Evolutionary conservation across 1,140 invertebrate genomes (phyloP), one percentile per base, ranked within the genome.

Genomic region (Pseudomyrmex concolor): DNA sequence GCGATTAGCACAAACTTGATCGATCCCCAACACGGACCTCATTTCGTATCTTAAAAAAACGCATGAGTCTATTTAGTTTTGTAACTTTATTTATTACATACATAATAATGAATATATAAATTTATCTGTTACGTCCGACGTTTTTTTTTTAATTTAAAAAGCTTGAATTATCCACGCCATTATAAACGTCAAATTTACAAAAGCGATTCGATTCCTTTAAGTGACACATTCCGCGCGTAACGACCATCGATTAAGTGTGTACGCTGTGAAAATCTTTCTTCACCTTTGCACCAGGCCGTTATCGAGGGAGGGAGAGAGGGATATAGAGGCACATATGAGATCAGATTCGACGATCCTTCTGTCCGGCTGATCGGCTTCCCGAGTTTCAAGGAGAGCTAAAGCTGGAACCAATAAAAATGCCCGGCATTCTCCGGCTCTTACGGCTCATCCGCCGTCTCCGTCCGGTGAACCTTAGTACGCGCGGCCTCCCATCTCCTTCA

Each of bases 361-460:
- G 72, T 83, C 34, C 71, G 71, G 51, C 63, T 76, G 86, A 88
- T 87, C 87, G 68, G 72, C 57, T 85, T 72, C 34, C 48, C 68
- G 84, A 88, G 78, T 85, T 89, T 88, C 84, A 60, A 70, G 72
- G 60, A 84, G 81, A 84, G 57, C 70, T 51, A 71, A 55, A 84
- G 84, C 87, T 82, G 71, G 85, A 89, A 89, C 87, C 88, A 89
- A 89, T 89, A 89, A 89, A 89, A 89, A 89, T 89, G 85, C 88
- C 73, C 84, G 77, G 64, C 88, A 89, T 89, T 89, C 87, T 78
- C 87, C 71, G 55, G 50, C 51, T 70, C 74, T 85, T 72, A 85
- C 84, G 22, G 55, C 50, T 60, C 34, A 74, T 73, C 67, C 77
- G 63, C 50, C 84, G 63, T 25, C 77, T 54, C 68, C 45, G 60